Base-by-base conservation (phyloP, 2,797 vertebrate species). In the Pelochelys cantorii region DNA sequence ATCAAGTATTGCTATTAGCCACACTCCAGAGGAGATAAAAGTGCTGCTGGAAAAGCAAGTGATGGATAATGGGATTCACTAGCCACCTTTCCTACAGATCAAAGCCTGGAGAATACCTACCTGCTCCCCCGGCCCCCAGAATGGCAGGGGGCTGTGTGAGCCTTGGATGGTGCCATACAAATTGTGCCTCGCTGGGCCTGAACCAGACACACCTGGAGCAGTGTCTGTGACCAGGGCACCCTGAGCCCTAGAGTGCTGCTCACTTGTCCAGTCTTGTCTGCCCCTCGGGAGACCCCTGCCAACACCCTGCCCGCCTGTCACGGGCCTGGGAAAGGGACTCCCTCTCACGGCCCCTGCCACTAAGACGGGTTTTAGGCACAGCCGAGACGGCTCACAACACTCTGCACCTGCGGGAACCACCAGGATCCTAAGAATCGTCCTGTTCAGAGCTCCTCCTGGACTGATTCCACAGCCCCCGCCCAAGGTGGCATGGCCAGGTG, bases 391-490 rank as follows among this genome's bases (percentile, higher is more conserved):
- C 15, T 31, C 29, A 62, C 12, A 13, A 31, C 17, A 17, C 4
- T 17, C 1, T 3, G n/a, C 29, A 8, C 60, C 60, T 15, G 29
- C 29, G 2, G 29, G 60, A 31, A 5, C 31, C 7, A 2, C 29
- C 8, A 31, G 29, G 60, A 7, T 14, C 7, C 17, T 31, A 31
- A 65, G 29, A 31, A 65, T 15, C 31, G n/a, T 65, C 29, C n/a
- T 18, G 62, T 31, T n/a, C 62, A 4, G 31, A n/a, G 7, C 17
- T n/a, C 9, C n/a, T n/a, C 31, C 31, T 65, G 15, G 29, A 7
- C 9, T 15, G 31, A n/a, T n/a, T n/a, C n/a, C 15, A 17, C 3
- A 37, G 34, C 7, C 9, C 22, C 20, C 71, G 8, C 34, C 5
- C 5, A 23, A 23, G 6, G 18, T 20, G 22, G 9, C 68, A 65